phyloP scores from a whole-genome alignment of 1,140 invertebrate genomes.

The Cyclina sinensis region DNA sequence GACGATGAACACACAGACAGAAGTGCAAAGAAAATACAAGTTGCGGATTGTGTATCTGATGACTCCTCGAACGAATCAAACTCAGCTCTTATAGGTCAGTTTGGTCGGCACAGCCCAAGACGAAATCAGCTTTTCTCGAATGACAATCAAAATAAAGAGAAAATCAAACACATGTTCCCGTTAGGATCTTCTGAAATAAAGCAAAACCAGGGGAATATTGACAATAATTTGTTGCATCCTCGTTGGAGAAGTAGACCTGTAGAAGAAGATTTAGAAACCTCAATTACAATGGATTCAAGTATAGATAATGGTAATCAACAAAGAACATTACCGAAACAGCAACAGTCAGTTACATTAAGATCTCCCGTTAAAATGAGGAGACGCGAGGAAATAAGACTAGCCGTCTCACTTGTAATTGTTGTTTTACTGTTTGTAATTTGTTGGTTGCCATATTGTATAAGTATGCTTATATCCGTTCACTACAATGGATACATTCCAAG shows the following conservation, averaged over 20 bases:
- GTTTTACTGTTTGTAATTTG: conserved; percentile 79
- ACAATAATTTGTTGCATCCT: conserved; percentile 17
- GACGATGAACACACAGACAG: background rate
- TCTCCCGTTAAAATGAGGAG: conserved; percentile 28
- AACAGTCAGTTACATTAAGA: background rate
- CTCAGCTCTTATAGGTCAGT: background rate
- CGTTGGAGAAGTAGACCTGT: background rate
- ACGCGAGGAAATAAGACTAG: conserved; percentile 78
- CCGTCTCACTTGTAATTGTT: conserved; percentile 74
- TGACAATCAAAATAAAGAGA: background rate
- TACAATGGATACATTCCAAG: conserved; percentile 50
- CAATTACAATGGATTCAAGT: background rate
- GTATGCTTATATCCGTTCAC: conserved; percentile 81
- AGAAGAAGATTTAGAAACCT: background rate
- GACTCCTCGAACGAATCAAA: conserved; percentile 37
- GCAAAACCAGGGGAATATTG: background rate
- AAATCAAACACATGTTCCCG: background rate
- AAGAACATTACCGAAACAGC: background rate
- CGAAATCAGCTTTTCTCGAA: background rate
- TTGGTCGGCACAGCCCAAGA: background rate
- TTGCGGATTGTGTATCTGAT: background rate
- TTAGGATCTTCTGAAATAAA: background rate
- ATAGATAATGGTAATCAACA: background rate
- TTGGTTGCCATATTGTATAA: conserved; percentile 83
- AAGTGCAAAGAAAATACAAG: background rate